Base-by-base conservation (phyloP, 2,888 invertebrate species). In the Digitonthophagus gazella region DNA sequence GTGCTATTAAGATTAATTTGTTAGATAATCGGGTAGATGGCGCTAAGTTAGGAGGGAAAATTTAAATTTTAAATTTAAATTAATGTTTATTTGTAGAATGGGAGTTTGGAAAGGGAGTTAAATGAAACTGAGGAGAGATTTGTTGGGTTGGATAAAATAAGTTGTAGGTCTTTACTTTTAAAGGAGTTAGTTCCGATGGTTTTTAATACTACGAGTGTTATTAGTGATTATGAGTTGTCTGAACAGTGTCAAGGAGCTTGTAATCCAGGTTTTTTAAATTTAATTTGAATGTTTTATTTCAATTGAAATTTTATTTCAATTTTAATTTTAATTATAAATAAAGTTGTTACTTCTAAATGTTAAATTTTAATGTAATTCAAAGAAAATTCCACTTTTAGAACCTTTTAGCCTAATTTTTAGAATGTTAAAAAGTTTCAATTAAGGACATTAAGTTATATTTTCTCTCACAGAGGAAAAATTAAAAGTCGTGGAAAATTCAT, bases 1-100 rank as follows among this genome's bases (percentile, higher is more conserved):
- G 88, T 76, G 81, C 85, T 72, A 75, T 88, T 55, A 85, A 84
- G 75, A 78, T 82, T 8, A n/a, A n/a, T n/a, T n/a, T n/a, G n/a
- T n/a, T n/a, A n/a, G n/a, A n/a, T n/a, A n/a, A n/a, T n/a, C n/a
- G n/a, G 58, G 64, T 67, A 69, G 28, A 44, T 16, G 44, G 19
- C 20, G 6, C 3, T 22, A 22, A 22, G 3, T 22, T 22, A 22
- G n/a, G n/a, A n/a, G n/a, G n/a, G n/a, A n/a, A n/a, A n/a, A n/a
- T 18, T n/a, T 18, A 61, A 61, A 61, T 61, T 61, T 19, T 14
- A 18, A 61, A n/a, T 15, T 61, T 6, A n/a, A n/a, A 11, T 18
- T 18, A 8, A 20, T 8, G 1, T 61, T 11, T 16, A 19, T 57
- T 57, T 14, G 5, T 57, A 61, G 61, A 61, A 61, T 16, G 61